These are phyloP conservation scores for Eulithis prunata DNA, from an alignment of 2,888 invertebrate species.

Conservation along the genomic window DNA sequence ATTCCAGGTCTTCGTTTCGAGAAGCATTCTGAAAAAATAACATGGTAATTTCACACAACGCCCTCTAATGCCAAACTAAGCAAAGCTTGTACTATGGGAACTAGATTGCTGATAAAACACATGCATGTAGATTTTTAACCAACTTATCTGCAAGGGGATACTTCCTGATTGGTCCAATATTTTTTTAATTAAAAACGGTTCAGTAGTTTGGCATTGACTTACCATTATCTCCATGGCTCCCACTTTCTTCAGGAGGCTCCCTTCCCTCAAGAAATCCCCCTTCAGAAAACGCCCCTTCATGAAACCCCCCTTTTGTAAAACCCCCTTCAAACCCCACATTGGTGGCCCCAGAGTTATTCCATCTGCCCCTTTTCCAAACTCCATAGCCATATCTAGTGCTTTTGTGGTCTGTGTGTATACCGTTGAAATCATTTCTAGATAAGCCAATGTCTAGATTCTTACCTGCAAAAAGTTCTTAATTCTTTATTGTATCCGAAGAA, in stretches of 20 bases:
- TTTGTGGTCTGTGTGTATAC: slow-evolving; percentile 12
- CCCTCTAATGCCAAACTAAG: too few relatives aligned
- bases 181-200: too few relatives aligned
- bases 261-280: slow-evolving; percentile 47
- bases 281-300: slow-evolving; percentile 43
- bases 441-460: slow-evolving; percentile 24
- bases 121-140: too few relatives aligned
- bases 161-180: too few relatives aligned
- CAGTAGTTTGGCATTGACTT: background rate
- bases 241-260: background rate
- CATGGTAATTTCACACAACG: too few relatives aligned
- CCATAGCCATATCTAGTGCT: slow-evolving; percentile 56
- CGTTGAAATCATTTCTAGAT: slow-evolving; percentile 23
- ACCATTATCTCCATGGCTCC: slow-evolving; percentile 6
- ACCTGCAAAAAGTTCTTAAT: slow-evolving; percentile 13
- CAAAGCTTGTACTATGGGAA: too few relatives aligned
- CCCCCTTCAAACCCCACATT: slow-evolving; percentile 41
- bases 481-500: too few relatives aligned
- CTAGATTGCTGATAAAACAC: too few relatives aligned
- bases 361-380: slow-evolving; percentile 66
- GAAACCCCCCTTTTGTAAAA: slow-evolving; percentile 38
- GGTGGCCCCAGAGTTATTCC: slow-evolving; percentile 61
- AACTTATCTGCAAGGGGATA: too few relatives aligned
- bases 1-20: slow-evolving; percentile 90
- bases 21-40: slow-evolving; percentile 86